phyloP scores from a whole-genome alignment of 1,140 invertebrate genomes.

The Ericerus pela region DNA sequence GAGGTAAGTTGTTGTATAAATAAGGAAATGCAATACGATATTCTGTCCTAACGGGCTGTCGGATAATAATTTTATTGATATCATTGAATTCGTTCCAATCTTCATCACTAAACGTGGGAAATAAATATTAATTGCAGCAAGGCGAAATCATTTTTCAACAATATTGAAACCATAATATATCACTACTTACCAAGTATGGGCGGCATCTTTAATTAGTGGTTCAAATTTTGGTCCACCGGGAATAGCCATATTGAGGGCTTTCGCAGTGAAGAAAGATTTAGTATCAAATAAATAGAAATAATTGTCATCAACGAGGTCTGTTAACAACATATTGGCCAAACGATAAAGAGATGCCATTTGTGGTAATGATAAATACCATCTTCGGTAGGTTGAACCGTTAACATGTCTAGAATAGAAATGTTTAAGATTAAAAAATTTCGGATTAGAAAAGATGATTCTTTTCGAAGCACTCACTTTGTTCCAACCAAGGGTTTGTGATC shows the following conservation, averaged over 20 bases:
- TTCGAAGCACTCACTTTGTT: slow-evolving; percentile 46
- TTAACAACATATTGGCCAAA: slow-evolving; percentile 93
- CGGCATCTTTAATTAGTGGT: slow-evolving; percentile 90
- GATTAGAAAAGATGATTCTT: not conserved
- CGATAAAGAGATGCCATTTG: slow-evolving; percentile 96
- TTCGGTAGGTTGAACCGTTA: slow-evolving; percentile 92
- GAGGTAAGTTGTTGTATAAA: slow-evolving; percentile 95
- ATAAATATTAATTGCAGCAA: not conserved
- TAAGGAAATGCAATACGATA: slow-evolving; percentile 99
- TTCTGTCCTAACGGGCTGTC: slow-evolving; percentile 95
- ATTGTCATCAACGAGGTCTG: slow-evolving; percentile 95
- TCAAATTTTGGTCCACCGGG: slow-evolving; percentile 99
- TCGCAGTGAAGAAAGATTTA: slow-evolving; percentile 99
- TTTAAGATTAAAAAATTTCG: not conserved
- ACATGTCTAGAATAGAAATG: slow-evolving; percentile 52
- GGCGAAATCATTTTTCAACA: too few species aligned
- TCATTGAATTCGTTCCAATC: slow-evolving; percentile 99
- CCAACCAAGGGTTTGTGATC: slow-evolving; percentile 93
- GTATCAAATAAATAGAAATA: slow-evolving; percentile 99
- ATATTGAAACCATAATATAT: too few species aligned
- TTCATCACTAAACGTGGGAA: slow-evolving; percentile 58
- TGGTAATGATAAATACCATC: slow-evolving; percentile 88
- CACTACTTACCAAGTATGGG: slow-evolving; percentile 61
- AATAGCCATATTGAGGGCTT: slow-evolving; percentile 99
- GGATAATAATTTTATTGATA: slow-evolving; percentile 99